Base-by-base conservation (phyloP, 53 echinoderm and acorn worm species). In the Echinarachnius parma region DNA sequence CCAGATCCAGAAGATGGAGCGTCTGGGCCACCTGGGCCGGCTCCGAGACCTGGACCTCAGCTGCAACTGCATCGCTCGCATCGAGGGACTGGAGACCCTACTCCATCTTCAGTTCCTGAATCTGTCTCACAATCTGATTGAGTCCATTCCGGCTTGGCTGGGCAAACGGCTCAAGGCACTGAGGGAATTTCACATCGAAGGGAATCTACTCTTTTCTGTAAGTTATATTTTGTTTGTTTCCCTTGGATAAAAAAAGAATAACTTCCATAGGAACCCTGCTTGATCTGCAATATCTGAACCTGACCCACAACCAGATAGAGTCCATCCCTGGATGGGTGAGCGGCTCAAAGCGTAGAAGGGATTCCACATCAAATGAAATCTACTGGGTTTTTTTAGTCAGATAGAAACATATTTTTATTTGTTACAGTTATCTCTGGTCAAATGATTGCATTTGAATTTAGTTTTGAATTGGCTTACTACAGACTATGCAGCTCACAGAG, bases 71-170 rank as follows among this genome's bases (percentile, higher is more conserved):
- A 87, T 91, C 46, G 59, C 14, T 34, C 78, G 78, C 46, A 76
- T 95, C 15, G 96, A 95, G 54, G 96, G 96, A 13, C 77, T 94
- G 7, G 91, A 95, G 67, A 91, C 85, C 29, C 69, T 95, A 44
- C 66, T 85, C 0, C 87, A 91, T 34, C 76, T 95, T 1, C 96
- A 95, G 76, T 68, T 52, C 10, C 75, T 95, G 31, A 87, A 91
- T 37, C 75, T 95, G 37, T 78, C 87, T 13, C 81, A 87, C 39
- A 95, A 95, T 36, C 81, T 87, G 13, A 95, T 95, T 16, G 96
- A 95, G 60, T 46, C 69, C 39, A 80, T 95, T 4, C 96, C 96
- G 9, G 84, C 87, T 21, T 87, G 91, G 88, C 31, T 95, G 59
- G 96, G 79, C 48, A 95, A 91, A 78, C 87, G 77, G 49, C 87